phyloP scores from a whole-genome alignment of 2,888 invertebrate species.

The Steinernema scapterisci region DNA sequence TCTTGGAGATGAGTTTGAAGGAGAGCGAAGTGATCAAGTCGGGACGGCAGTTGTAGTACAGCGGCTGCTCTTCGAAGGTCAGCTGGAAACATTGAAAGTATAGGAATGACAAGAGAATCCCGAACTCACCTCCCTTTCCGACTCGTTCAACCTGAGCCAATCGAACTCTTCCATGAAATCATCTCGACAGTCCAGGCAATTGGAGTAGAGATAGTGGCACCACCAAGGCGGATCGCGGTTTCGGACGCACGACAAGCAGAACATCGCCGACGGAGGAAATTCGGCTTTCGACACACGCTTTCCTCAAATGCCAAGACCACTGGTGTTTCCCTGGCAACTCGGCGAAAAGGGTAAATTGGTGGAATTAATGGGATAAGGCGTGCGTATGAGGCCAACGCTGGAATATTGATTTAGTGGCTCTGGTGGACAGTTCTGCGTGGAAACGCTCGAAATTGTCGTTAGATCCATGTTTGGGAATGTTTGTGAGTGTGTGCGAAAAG shows the following conservation, averaged over 20 bases:
- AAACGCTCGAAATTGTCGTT: too few relatives aligned
- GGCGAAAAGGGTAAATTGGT: too few relatives aligned
- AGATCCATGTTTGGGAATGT: too few relatives aligned
- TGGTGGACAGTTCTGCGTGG: too few relatives aligned
- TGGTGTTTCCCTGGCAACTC: too few relatives aligned
- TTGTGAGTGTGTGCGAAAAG: too few relatives aligned
- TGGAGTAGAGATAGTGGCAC: not conserved
- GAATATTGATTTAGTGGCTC: too few relatives aligned
- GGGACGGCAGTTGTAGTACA: slow-evolving; percentile 20
- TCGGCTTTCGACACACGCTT: too few relatives aligned
- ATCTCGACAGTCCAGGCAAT: not conserved
- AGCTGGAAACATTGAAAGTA: not conserved
- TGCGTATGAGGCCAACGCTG: too few relatives aligned
- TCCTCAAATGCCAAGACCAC: too few relatives aligned
- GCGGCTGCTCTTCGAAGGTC: not conserved
- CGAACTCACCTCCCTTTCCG: not conserved
- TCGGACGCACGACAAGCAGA: not conserved
- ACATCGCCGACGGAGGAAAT: too few relatives aligned
- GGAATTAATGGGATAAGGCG: too few relatives aligned
- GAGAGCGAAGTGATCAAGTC: slow-evolving; percentile 10
- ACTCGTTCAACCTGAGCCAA: not conserved
- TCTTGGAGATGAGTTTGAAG: slow-evolving; percentile 18
- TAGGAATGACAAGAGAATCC: not conserved
- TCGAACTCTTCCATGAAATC: slow-evolving; percentile 23
- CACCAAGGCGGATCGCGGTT: not conserved